phyloP scores from a whole-genome alignment of 2,888 invertebrate species.

The Drosophila mimetica region DNA sequence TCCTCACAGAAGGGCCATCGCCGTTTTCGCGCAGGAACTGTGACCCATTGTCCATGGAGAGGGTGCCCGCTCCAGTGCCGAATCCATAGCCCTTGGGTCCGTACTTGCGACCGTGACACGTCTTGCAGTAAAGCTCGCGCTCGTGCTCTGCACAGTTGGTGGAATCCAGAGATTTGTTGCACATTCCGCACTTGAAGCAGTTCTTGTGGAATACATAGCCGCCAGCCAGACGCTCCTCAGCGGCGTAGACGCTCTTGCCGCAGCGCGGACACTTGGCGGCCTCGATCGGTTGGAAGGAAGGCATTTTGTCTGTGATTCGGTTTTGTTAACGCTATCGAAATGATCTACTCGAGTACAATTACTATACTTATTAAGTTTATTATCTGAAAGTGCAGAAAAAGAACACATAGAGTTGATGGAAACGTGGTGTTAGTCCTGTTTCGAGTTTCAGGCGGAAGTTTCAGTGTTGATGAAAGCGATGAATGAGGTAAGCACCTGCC shows the following conservation, averaged over 20 bases:
- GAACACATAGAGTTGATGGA: constrained; percentile 45
- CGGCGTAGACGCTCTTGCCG: constrained; percentile 73
- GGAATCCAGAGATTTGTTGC: constrained; percentile 74
- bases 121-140: constrained; percentile 71
- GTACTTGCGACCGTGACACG: constrained; percentile 70
- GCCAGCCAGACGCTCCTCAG: constrained; percentile 71
- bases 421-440: not conserved
- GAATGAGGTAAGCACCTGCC: constrained; percentile 26
- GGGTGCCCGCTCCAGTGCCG: constrained; percentile 73
- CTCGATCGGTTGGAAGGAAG: constrained; percentile 70
- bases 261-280: constrained; percentile 73
- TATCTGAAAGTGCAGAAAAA: constrained; percentile 71
- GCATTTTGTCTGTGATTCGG: constrained; percentile 56
- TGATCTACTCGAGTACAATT: constrained; percentile 49
- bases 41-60: constrained; percentile 74
- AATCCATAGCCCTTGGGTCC: constrained; percentile 72
- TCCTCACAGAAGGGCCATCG: constrained; percentile 84
- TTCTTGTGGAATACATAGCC: constrained; percentile 76
- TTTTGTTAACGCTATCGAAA: constrained; percentile 39
- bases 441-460: not conserved
- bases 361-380: constrained; percentile 64
- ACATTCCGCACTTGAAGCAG: constrained; percentile 77
- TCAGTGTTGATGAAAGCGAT: constrained; percentile 26
- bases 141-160: constrained; percentile 74
- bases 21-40: constrained; percentile 69